These are phyloP conservation scores for Tauraco hartlaubi DNA, from an alignment of 2,797 vertebrate species.

Conservation along the genomic window DNA sequence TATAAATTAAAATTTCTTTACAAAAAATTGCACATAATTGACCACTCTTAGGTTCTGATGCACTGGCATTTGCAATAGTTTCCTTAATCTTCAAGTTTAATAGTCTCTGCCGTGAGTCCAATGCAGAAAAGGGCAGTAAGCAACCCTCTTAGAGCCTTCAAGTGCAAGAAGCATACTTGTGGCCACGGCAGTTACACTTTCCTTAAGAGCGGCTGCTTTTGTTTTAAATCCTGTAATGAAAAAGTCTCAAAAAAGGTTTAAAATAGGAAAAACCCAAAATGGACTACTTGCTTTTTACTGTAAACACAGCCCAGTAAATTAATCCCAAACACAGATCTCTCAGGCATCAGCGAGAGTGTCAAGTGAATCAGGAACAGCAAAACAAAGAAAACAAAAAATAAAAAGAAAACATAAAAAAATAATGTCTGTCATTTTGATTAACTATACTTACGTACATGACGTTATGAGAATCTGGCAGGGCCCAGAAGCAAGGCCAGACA, in stretches of 20 bases:
- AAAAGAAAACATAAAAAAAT: conserved; percentile 81
- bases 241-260: conserved; percentile 82
- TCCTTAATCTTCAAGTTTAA: conserved; percentile 89
- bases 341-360: conserved; percentile 86
- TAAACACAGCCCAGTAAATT: conserved; percentile 82
- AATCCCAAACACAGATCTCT: conserved; percentile 85
- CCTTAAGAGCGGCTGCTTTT: conserved; percentile 85
- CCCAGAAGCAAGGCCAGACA: conserved; percentile 86
- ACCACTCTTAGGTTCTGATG: conserved; percentile 88
- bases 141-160: conserved; percentile 86
- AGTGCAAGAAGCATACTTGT: conserved; percentile 86
- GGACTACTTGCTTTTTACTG: conserved; percentile 83
- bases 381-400: conserved; percentile 81
- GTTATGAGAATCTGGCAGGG: conserved; percentile 88
- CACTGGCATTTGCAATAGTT: conserved; percentile 88
- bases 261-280: conserved; percentile 80
- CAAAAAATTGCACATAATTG: conserved; percentile 92
- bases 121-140: conserved; percentile 82
- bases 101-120: conserved; percentile 88
- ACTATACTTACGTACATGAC: conserved; percentile 98
- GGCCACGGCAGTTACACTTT: conserved; percentile 85
- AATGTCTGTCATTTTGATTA: conserved; percentile 87
- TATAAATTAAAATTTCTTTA: conserved; percentile 90
- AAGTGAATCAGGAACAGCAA: conserved; percentile 84
- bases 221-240: conserved; percentile 86